phyloP scores from a whole-genome alignment of 2,113 vertebrate species.

The Cinclus cinclus region DNA sequence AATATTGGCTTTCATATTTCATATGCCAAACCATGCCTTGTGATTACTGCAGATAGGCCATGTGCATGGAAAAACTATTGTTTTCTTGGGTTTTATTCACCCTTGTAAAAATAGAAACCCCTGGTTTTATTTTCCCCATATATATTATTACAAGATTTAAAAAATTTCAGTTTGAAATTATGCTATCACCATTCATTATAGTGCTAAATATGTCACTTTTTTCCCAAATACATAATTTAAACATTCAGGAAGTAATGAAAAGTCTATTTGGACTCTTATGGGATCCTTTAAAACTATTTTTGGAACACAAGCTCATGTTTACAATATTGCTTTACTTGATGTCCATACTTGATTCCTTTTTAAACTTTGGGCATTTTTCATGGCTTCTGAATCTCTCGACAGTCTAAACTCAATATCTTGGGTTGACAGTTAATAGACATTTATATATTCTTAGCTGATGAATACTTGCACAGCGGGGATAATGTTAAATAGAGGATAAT shows the following conservation, averaged over 20 bases:
- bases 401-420: neutral
- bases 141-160: neutral
- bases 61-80: neutral
- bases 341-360: neutral
- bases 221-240: neutral
- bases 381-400: neutral
- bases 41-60: neutral
- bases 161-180: neutral
- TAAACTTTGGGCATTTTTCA: neutral
- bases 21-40: neutral
- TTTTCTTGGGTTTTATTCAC: conserved; percentile 2
- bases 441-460: neutral
- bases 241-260: neutral
- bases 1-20: neutral
- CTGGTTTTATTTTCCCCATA: neutral
- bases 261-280: neutral
- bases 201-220: neutral
- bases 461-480: neutral
- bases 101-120: neutral
- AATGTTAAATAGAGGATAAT: neutral
- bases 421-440: neutral
- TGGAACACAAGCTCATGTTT: neutral
- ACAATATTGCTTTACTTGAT: neutral
- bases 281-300: neutral
- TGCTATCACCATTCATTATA: neutral